Conservation (phyloP, 2,113 vertebrate species). For the western clawed frog (Xenopus tropicalis) region DNA sequence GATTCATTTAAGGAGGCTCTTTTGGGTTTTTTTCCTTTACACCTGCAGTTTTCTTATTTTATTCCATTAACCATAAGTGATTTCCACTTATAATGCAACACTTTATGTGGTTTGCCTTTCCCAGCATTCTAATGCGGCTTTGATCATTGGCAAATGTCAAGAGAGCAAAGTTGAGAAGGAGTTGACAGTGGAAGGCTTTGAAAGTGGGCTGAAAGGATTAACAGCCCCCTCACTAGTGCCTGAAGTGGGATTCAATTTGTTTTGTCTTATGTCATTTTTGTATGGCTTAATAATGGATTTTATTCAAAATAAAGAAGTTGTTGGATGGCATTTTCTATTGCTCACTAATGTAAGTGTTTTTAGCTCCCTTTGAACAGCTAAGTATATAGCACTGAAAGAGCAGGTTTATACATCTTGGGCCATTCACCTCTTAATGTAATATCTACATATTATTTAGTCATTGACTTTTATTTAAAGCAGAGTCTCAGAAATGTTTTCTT, state of each 20-base stretch:
- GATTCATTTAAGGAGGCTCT: slow-evolving; percentile 4
- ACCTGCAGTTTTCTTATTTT: slow-evolving; percentile 30
- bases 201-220: slow-evolving; percentile 36
- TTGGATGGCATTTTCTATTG: slow-evolving; percentile 16
- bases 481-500: not conserved
- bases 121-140: slow-evolving; percentile 20
- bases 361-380: slow-evolving; percentile 17
- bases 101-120: slow-evolving; percentile 17
- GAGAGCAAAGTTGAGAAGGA: slow-evolving; percentile 32
- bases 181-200: slow-evolving; percentile 24
- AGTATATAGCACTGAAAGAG: slow-evolving; percentile 2
- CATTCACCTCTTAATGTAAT: slow-evolving; percentile 3
- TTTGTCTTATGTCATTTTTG: slow-evolving; percentile 3
- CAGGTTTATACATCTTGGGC: not conserved
- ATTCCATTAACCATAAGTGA: slow-evolving; percentile 36
- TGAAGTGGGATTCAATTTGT: slow-evolving; percentile 30
- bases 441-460: not conserved
- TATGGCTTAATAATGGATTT: slow-evolving; percentile 23
- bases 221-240: not conserved
- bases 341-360: slow-evolving; percentile 24
- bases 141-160: slow-evolving; percentile 41
- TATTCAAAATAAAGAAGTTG: slow-evolving; percentile 7
- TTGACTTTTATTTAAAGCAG: not conserved
- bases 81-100: slow-evolving; percentile 26
- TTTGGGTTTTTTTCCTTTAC: not conserved